Base-by-base conservation (phyloP, 2,797 vertebrate species). In the Octomys mimax region DNA sequence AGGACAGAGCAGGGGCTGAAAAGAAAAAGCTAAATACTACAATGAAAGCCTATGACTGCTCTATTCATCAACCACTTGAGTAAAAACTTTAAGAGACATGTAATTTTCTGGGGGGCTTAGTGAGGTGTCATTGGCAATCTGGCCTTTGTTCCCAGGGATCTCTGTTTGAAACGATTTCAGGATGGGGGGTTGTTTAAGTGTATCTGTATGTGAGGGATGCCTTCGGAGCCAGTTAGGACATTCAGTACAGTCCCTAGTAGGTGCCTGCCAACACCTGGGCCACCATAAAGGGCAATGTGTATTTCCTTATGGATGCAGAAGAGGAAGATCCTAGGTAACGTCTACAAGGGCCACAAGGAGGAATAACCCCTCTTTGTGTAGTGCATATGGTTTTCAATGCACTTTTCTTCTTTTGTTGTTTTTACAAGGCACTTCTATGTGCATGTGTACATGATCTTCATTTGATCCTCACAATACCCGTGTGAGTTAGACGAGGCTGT, bases 101-200 rank as follows among this genome's bases (percentile, higher is more conserved):
- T 57, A 52, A 79, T 77, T 94, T 96, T 62, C 59, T 92, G 81
- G 54, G 94, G 28, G 57, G 64, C 11, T 87, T 93, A 28, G 62
- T 91, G 3, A 4, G 61, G 39, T 68, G 33, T 81, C 84, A 85
- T 64, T 96, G 70, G 33, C 49, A 70, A 93, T 31, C 18, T 84
- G 19, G 28, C 2, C 52, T 90, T 95, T 92, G 46, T 95, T 87
- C 49, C 42, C 11, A 81, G 13, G 57, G 62, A 78, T 24, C 7
- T 59, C 66, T 90, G 16, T 19, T 87, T 93, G 94, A 89, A 95
- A 89, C 62, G 6, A 78, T 73, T 3, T 36, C 46, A 79, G 33
- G 66, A 8, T 4, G 71, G 54, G 31, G 39, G 78, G 39, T 49
- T 49, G 49, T 49, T 39, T 95, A 89, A 91, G 5, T 12, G 70